Base-by-base conservation (phyloP, 2,888 invertebrate genomes). In the Euzophera pinguis region DNA sequence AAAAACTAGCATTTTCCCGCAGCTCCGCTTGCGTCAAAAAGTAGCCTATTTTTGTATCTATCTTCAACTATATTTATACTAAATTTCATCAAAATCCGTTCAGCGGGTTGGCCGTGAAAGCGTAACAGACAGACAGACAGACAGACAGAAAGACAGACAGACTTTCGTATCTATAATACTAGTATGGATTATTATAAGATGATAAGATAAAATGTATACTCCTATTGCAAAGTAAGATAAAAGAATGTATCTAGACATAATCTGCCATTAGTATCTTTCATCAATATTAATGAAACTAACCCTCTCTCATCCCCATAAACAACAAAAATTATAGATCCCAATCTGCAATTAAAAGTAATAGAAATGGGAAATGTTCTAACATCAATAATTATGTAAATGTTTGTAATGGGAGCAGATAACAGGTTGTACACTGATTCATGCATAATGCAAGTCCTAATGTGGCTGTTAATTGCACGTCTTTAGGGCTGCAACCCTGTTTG, bases 381-480 rank as follows among this genome's bases (percentile, higher is more conserved):
- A 67, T 65, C 66, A 63, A 64, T 77, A 71, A 78, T 82, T 78
- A 82, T 76, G 81, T 76, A 74, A 79, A 78, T 78, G 73, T 80
- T 78, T 76, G 75, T 77, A 70, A 73, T 69, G 72, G 67, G 67
- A 73, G 77, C 70, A 71, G 78, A 81, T 81, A 79, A 78, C 75
- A 75, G 67, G 63, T 60, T 59, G 63, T 62, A 61, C 65, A 68
- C 75, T 75, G 79, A 82, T 79, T 81, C 75, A 64, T 85, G 81
- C 81, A 85, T 86, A 77, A 85, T 84, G 79, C 79, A 83, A 59
- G 63, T 67, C 66, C 80, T 82, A 84, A 85, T 85, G 79, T 72
- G 74, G 70, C 69, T 67, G 78, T 79, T 84, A 84, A 84, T 84
- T 80, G 82, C 75, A 70, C 55, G 72, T 73, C 79, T 78, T 80